A percentile compares a stretch with the other conserved stretches of the same genome.
phyloP scores from a whole-genome alignment of 2,888 invertebrate species.

The Eledone cirrhosa region DNA sequence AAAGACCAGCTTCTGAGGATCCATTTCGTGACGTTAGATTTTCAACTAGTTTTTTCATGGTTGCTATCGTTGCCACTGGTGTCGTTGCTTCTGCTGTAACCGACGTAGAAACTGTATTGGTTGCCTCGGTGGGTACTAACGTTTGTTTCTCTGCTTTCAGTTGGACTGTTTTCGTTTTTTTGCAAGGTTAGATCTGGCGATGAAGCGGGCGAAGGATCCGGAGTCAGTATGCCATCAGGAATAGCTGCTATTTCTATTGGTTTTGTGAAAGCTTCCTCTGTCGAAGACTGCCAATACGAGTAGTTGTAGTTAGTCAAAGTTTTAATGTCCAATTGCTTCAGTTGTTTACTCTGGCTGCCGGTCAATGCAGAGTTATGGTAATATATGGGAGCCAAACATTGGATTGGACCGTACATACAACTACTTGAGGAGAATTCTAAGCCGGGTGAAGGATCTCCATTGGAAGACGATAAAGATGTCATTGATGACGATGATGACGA shows the following conservation, averaged over 20 bases:
- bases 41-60: no score
- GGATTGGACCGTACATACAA: conserved; percentile 27
- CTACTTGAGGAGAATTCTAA: not conserved
- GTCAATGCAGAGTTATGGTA: conserved; percentile 14
- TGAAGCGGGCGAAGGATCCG: conserved; percentile 57
- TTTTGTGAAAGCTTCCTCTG: conserved; percentile 52
- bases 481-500: conserved; percentile 6
- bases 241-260: conserved; percentile 41
- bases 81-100: no score
- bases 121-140: no score
- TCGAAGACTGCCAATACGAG: conserved; percentile 32
- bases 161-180: not conserved
- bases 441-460: not conserved
- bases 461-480: not conserved
- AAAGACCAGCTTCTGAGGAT: no score
- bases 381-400: conserved; percentile 1
- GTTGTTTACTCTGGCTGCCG: not conserved
- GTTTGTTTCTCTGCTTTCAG: no score
- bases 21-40: no score
- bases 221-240: conserved; percentile 57
- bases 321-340: conserved; percentile 27
- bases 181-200: conserved; percentile 48
- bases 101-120: no score
- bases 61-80: no score
- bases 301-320: conserved; percentile 30